Evolutionary conservation across 2,113 vertebrate species (phyloP).

Genomic region (Menura novaehollandiae): DNA sequence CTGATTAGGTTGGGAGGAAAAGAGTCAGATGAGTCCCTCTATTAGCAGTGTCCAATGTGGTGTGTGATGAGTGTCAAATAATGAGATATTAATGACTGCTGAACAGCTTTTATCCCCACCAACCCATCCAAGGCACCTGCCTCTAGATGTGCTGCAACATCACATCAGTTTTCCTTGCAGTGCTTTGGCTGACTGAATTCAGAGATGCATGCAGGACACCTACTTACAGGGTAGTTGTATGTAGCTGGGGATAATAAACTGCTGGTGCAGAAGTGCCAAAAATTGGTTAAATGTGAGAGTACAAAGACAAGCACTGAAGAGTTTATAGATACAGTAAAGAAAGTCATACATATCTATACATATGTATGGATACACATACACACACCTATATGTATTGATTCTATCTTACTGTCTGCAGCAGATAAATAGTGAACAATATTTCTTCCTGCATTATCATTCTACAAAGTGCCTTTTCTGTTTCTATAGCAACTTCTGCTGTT

Average conservation of each 20-base stretch:
- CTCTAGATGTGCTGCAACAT: not conserved
- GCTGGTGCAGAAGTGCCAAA: not conserved
- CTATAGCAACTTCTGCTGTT: conserved; percentile 76
- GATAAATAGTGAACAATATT: conserved; percentile 53
- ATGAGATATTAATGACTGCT: not conserved
- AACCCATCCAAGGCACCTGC: not conserved
- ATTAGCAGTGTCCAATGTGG: not conserved
- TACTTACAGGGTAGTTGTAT: not conserved
- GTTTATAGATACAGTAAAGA: not conserved
- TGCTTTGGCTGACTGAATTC: not conserved
- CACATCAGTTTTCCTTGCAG: not conserved
- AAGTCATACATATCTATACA: not conserved
- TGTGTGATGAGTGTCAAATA: not conserved
- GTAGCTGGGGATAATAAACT: not conserved
- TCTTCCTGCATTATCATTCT: conserved; percentile 43
- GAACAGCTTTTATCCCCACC: not conserved
- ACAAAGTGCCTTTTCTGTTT: conserved; percentile 65
- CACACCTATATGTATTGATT: not conserved
- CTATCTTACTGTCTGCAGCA: not conserved
- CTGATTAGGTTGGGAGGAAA: not conserved
- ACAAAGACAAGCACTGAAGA: not conserved
- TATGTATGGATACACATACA: not conserved
- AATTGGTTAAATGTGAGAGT: not conserved
- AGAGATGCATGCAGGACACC: not conserved
- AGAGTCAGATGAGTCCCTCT: not conserved